Evolutionary conservation across 2,113 vertebrate genomes (phyloP), one percentile per base, ranked within the genome.

Genomic region (Odocoileus hemionus): DNA sequence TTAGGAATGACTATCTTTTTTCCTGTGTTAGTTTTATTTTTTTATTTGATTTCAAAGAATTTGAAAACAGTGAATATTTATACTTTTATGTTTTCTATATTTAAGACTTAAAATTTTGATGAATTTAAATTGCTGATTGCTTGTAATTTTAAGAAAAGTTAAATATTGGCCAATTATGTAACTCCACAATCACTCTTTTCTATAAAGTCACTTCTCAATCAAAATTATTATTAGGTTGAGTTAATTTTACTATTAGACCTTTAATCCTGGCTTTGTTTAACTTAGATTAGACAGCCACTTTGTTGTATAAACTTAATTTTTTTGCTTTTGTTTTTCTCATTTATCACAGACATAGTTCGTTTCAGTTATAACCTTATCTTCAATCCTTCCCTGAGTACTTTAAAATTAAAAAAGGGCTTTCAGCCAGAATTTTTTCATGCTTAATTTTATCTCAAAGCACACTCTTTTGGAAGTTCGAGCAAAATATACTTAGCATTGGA

Each of bases 251-350:
- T 95, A 86, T 89, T 96, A 85, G 54, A 54, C 47, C 80, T 92
- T 90, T 87, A 87, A 87, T 89, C 96, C 54, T 95, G 79, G 39
- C 39, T 95, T 92, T 97, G 52, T n/a, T 94, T 94, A 57, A 96
- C 33, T 89, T 96, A 86, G 14, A 25, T 76, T 93, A 92, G 33
- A 91, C 45, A 96, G 21, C 23, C 8, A 85, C 26, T 61, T 92
- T 89, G 36, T 92, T 92, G 25, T 55, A 76, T 87, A 30, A 85
- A 47, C 7, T 89, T 86, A 50, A 54, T 21, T 57, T 74, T 84
- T 80, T 92, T 89, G 11, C 26, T 76, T 76, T 89, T 94, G 4
- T 88, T 95, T 86, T 70, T 61, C 57, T 97, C 74, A 60, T 86
- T 88, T 96, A 92, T 86, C 47, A 91, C 17, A 90, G 17, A 5